Conservation (phyloP, 2,797 vertebrate genomes). For the Silurus aristotelis region DNA sequence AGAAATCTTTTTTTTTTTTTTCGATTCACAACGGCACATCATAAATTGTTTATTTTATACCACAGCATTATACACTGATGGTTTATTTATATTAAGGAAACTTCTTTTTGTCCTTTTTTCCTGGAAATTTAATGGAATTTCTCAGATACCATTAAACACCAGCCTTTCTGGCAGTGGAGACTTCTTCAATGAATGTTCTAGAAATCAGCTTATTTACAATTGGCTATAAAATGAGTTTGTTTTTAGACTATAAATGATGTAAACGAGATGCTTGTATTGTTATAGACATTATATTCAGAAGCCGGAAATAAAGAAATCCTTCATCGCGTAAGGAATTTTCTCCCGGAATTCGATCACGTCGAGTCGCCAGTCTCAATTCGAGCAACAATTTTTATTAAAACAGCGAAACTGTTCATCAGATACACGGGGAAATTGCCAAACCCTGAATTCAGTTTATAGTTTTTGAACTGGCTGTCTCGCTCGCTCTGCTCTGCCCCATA, state of each 20-base stretch:
- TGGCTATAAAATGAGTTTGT: background rate
- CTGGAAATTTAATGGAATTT: background rate
- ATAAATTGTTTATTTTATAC: background rate
- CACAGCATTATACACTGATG: background rate
- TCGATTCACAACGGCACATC: background rate
- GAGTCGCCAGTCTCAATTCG: background rate
- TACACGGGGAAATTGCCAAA: background rate
- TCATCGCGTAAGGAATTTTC: background rate
- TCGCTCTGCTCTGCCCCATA: constrained; percentile 36
- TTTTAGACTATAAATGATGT: background rate
- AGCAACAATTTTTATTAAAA: background rate
- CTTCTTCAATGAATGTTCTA: background rate
- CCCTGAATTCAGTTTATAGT: constrained; percentile 38
- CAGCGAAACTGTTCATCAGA: background rate
- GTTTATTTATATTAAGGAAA: background rate
- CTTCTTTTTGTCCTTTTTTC: background rate
- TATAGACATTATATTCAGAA: background rate
- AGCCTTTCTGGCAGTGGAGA: background rate
- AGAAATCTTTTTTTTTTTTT: background rate
- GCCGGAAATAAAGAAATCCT: background rate
- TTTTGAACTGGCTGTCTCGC: constrained; percentile 30
- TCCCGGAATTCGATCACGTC: background rate
- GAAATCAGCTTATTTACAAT: background rate
- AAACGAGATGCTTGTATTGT: background rate
- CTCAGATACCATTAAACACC: no score